A percentile compares a stretch with the other conserved stretches of the same genome.
Evolutionary conservation across 2,113 vertebrate genomes (phyloP).

Genomic region (Ploceus nigricollis): DNA sequence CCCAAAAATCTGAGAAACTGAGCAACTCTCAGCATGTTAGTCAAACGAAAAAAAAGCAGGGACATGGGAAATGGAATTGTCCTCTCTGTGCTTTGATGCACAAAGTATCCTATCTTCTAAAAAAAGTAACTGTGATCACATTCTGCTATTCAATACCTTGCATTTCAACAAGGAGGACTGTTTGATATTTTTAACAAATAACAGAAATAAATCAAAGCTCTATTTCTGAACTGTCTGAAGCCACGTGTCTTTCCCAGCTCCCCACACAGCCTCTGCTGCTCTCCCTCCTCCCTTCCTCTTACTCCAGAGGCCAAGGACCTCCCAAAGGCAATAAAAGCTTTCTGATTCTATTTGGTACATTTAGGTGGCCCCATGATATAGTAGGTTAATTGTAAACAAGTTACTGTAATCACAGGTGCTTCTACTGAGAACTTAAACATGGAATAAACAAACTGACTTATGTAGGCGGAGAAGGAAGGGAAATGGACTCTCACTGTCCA

Average conservation of each 20-base stretch:
- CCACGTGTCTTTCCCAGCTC: background rate
- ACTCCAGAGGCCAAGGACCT: background rate
- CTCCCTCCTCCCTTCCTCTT: background rate
- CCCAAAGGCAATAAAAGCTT: background rate
- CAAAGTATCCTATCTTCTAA: background rate
- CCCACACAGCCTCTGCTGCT: background rate
- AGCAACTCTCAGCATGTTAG: background rate
- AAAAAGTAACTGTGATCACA: background rate
- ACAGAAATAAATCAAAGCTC: slow-evolving; percentile 14
- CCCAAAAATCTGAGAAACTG: background rate
- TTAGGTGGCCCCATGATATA: background rate
- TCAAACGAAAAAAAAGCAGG: background rate
- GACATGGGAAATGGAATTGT: background rate
- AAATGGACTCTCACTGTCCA: background rate
- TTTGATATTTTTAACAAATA: background rate
- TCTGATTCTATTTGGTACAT: background rate
- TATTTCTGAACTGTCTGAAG: background rate
- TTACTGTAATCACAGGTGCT: background rate
- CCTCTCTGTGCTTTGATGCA: background rate
- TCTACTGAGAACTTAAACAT: background rate
- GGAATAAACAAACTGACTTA: background rate
- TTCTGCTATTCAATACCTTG: background rate
- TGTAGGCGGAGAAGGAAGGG: background rate
- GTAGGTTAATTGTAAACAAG: background rate
- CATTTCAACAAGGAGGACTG: background rate